These are phyloP conservation scores for Octodonta nipae DNA, from an alignment of 2,888 invertebrate species.

Conservation along the genomic window DNA sequence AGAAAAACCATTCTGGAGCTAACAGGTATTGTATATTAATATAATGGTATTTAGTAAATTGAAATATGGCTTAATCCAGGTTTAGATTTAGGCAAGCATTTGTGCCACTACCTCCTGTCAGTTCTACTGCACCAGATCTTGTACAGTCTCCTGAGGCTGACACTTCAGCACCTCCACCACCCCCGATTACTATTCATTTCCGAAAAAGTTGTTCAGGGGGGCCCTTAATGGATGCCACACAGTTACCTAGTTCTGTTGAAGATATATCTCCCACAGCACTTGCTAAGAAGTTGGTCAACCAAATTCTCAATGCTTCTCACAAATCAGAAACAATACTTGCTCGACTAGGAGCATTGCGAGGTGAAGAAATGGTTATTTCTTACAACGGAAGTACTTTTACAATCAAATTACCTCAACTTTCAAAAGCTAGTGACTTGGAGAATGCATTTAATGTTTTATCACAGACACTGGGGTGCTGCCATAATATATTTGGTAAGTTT, in stretches of 20 bases:
- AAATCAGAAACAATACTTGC: constrained; percentile 31
- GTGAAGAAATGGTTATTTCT: constrained; percentile 32
- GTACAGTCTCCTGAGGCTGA: constrained; percentile 34
- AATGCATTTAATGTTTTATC: constrained; percentile 41
- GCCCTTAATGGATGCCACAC: constrained; percentile 37
- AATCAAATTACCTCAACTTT: constrained; percentile 43
- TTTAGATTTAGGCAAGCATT: constrained; percentile 36
- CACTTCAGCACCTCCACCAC: constrained; percentile 37
- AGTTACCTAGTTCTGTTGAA: constrained; percentile 38
- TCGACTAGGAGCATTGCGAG: constrained; percentile 21
- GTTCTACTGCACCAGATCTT: constrained; percentile 22
- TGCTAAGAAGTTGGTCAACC: constrained; percentile 29
- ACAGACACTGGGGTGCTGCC: constrained; percentile 42
- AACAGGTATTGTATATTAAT: too few relatives aligned
- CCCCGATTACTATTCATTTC: constrained; percentile 40
- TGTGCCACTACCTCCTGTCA: constrained; percentile 14
- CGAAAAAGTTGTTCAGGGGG: constrained; percentile 41
- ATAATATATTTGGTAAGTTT: constrained; percentile 41
- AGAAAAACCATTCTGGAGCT: constrained; percentile 58
- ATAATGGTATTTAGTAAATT: too few relatives aligned
- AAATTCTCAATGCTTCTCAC: constrained; percentile 27
- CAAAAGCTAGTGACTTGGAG: constrained; percentile 34
- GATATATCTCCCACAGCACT: constrained; percentile 36
- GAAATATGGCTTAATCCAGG: too few relatives aligned
- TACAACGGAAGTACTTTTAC: constrained; percentile 38